Evolutionary conservation across 2,113 vertebrate species (phyloP).

Genomic region (Phrynosoma blainvillii): DNA sequence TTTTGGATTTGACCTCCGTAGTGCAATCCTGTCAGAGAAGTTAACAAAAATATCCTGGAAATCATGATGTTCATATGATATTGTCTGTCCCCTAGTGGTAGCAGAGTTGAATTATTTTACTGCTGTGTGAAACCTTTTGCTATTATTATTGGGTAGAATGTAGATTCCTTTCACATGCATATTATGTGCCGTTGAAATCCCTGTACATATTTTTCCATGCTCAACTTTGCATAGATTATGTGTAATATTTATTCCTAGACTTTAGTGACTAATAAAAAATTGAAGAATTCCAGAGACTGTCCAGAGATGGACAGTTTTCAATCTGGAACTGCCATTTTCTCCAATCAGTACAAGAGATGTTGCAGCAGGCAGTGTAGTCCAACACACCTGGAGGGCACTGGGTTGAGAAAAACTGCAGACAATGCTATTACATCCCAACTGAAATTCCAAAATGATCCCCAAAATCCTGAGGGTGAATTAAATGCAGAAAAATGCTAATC

Average conservation of each 20-base stretch:
- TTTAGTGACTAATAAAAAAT: background rate
- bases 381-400: background rate
- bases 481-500: background rate
- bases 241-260: background rate
- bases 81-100: constrained; percentile 9
- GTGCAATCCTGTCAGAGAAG: constrained; percentile 5
- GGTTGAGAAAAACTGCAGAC: background rate
- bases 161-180: background rate
- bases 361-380: background rate
- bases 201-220: too few relatives aligned
- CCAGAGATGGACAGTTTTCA: background rate
- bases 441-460: background rate
- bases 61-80: background rate
- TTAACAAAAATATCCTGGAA: constrained; percentile 16
- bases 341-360: background rate
- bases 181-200: background rate
- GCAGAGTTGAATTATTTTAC: background rate
- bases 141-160: background rate
- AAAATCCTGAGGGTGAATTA: background rate
- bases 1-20: constrained; percentile 5
- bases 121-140: background rate
- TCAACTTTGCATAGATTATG: background rate
- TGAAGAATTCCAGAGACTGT: background rate
- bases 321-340: background rate
- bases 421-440: background rate